Conservation (phyloP, 1,140 invertebrate genomes). For the Bemisia tabaci region DNA sequence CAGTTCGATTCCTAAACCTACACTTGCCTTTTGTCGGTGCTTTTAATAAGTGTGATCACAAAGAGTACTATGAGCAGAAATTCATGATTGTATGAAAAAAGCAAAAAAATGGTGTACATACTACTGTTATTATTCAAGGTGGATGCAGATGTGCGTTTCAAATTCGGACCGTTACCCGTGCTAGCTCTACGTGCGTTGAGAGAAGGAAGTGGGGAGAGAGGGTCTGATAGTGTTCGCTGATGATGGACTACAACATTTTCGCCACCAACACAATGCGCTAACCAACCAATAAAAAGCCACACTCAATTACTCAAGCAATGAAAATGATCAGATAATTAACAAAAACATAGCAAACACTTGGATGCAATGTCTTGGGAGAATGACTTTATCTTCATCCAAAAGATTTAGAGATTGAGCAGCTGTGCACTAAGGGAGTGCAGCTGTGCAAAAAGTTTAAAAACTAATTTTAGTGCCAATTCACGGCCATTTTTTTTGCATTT, state of each 20-base stretch:
- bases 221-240: conserved; percentile 24
- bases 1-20: too few species aligned
- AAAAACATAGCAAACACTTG: background rate
- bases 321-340: background rate
- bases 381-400: too few species aligned
- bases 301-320: background rate
- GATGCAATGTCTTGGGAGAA: too few species aligned
- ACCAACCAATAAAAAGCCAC: conserved; percentile 3
- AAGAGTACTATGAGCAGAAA: too few species aligned
- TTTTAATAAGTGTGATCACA: too few species aligned
- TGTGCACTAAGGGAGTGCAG: too few species aligned
- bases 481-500: too few species aligned
- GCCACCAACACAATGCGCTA: conserved; percentile 14
- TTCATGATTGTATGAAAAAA: background rate
- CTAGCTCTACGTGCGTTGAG: conserved; percentile 16
- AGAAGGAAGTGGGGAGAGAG: conserved; percentile 22
- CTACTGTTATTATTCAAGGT: background rate
- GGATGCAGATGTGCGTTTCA: background rate
- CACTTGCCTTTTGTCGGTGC: too few species aligned
- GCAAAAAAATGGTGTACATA: background rate
- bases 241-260: conserved; percentile 15
- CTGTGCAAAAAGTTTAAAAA: too few species aligned
- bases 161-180: conserved; percentile 16
- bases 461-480: too few species aligned
- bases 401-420: too few species aligned